Conservation (phyloP, 2,113 vertebrate genomes). For the Leptodactylus fuscus region DNA sequence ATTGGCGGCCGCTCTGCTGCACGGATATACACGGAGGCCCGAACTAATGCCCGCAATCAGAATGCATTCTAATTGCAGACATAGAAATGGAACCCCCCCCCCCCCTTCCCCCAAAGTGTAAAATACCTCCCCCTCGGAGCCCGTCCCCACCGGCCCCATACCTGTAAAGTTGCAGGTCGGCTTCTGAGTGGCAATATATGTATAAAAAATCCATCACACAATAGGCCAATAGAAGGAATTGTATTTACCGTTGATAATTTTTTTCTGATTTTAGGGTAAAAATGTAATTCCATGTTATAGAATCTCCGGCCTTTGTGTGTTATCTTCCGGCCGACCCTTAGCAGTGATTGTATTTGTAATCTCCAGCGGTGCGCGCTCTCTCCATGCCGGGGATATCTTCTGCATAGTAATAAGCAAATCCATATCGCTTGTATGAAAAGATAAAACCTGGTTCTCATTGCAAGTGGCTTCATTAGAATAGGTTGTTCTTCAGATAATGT, state of each 20-base stretch:
- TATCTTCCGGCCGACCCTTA: background rate
- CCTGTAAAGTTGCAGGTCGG: too few relatives aligned
- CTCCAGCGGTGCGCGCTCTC: background rate
- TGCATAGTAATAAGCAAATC: conserved; percentile 41
- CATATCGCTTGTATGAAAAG: conserved; percentile 26
- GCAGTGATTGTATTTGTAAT: conserved; percentile 24
- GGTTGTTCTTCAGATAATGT: conserved; percentile 50
- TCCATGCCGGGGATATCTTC: background rate
- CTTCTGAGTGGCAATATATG: too few relatives aligned
- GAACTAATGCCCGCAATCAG: too few relatives aligned
- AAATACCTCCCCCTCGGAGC: too few relatives aligned
- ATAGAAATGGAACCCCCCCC: too few relatives aligned
- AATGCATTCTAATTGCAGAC: too few relatives aligned
- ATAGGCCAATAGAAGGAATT: background rate
- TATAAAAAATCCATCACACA: too few relatives aligned
- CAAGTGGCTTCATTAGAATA: conserved; percentile 45
- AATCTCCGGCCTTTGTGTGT: background rate
- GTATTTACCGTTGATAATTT: background rate
- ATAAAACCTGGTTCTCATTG: conserved; percentile 50
- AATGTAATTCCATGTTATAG: background rate
- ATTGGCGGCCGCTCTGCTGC: too few relatives aligned
- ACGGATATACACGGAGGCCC: too few relatives aligned
- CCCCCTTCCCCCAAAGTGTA: too few relatives aligned
- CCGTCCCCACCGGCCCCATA: too few relatives aligned
- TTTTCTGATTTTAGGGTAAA: background rate